Percentiles rank a stretch among this genome's conserved stretches.
phyloP scores from a whole-genome alignment of 2,797 vertebrate genomes.

The Oryzias dopingdopingensis region DNA sequence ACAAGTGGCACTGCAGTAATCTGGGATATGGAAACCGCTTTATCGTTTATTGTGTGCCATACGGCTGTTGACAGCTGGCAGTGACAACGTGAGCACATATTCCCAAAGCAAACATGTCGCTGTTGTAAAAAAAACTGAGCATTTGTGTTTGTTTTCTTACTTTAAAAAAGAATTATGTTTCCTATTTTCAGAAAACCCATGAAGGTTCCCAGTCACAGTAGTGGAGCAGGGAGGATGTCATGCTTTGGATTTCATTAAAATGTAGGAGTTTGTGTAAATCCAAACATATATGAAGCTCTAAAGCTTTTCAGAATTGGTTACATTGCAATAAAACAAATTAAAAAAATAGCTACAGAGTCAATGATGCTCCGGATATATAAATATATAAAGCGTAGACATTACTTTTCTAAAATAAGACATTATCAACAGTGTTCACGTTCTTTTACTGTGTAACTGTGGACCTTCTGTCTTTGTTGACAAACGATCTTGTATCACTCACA shows the following conservation, averaged over 20 bases:
- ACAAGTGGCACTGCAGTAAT: constrained; percentile 55
- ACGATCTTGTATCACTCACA: too few relatives aligned
- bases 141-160: constrained; percentile 5
- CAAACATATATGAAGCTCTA: constrained; percentile 17
- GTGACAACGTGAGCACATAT: constrained; percentile 11
- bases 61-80: constrained; percentile 39
- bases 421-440: too few relatives aligned
- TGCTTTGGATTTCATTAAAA: constrained; percentile 8
- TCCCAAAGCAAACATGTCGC: constrained; percentile 3
- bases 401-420: constrained; percentile 15
- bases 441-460: constrained; percentile 18
- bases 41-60: constrained; percentile 44
- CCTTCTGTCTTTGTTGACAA: neutral
- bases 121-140: neutral
- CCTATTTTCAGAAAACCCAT: neutral
- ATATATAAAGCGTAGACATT: constrained; percentile 34
- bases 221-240: neutral
- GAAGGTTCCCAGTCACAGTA: neutral
- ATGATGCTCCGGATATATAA: constrained; percentile 45
- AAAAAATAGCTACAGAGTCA: constrained; percentile 37
- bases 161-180: neutral
- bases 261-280: constrained; percentile 9
- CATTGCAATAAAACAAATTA: constrained; percentile 35
- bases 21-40: constrained; percentile 49
- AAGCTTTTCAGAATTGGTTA: constrained; percentile 30